Evolutionary conservation across 2,888 invertebrate species (phyloP).

Genomic region (Nebria brevicollis): DNA sequence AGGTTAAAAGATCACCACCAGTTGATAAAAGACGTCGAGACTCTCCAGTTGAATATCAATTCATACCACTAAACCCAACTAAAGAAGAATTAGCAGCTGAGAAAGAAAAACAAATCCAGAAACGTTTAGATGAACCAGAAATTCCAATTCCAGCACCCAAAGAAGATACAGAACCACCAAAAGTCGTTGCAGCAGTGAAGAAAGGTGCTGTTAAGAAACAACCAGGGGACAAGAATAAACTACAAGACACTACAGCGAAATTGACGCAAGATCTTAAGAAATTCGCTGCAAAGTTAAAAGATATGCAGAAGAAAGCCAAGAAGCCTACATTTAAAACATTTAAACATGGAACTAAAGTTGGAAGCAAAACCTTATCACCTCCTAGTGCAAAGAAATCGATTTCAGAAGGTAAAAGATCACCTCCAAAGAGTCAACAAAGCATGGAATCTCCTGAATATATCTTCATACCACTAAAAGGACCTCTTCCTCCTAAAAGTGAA

Average conservation of each 20-base stretch:
- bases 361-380: constrained; percentile 33
- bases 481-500: neutral
- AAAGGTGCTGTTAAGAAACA: constrained; percentile 42
- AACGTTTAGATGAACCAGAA: constrained; percentile 34
- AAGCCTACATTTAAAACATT: constrained; percentile 44
- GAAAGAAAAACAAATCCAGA: constrained; percentile 19
- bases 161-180: neutral
- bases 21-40: constrained; percentile 24
- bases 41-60: constrained; percentile 35
- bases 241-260: constrained; percentile 25
- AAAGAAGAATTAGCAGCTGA: constrained; percentile 32
- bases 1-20: constrained; percentile 5
- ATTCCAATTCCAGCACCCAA: constrained; percentile 20
- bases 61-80: constrained; percentile 37
- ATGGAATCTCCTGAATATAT: constrained; percentile 42
- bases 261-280: constrained; percentile 38
- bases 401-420: constrained; percentile 18
- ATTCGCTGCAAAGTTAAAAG: constrained; percentile 32
- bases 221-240: constrained; percentile 28
- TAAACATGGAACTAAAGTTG: constrained; percentile 27
- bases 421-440: constrained; percentile 4
- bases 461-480: constrained; percentile 29
- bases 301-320: constrained; percentile 36
- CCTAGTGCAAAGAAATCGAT: constrained; percentile 29
- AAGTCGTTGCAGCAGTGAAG: neutral